phyloP scores from a whole-genome alignment of 2,797 vertebrate species.

The Pipistrellus pygmaeus region DNA sequence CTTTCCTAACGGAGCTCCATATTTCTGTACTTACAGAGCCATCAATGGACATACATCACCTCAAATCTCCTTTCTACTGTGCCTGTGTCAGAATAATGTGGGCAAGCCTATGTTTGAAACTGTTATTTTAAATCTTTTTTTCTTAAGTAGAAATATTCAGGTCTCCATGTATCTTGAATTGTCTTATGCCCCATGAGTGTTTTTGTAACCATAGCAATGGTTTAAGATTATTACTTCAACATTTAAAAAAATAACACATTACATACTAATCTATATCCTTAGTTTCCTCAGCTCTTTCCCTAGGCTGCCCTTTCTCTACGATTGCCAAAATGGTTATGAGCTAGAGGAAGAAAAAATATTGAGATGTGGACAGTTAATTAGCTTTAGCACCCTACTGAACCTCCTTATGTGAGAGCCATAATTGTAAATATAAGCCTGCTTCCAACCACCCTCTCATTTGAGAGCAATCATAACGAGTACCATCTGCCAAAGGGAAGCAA shows the following conservation, averaged over 20 bases:
- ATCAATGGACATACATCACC: not conserved
- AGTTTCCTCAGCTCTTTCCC: not conserved
- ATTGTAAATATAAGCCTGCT: constrained; percentile 79
- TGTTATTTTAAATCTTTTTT: not conserved
- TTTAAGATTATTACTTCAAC: not conserved
- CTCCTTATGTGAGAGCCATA: constrained; percentile 69
- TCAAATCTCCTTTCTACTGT: not conserved
- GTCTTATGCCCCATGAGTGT: not conserved
- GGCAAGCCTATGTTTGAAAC: not conserved
- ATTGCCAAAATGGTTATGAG: constrained; percentile 41
- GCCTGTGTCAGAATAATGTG: not conserved
- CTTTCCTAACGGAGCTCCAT: not conserved
- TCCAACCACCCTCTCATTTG: constrained; percentile 71
- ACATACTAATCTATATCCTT: not conserved
- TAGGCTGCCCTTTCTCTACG: not conserved
- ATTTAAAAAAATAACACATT: not conserved
- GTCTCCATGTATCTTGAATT: not conserved
- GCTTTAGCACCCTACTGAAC: constrained; percentile 74
- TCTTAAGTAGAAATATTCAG: not conserved
- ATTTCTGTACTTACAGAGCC: not conserved
- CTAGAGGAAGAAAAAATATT: constrained; percentile 58
- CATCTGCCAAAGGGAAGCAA: constrained; percentile 72
- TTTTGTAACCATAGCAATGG: constrained; percentile 1
- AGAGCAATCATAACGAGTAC: constrained; percentile 72
- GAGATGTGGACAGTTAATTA: constrained; percentile 77